A percentile compares a stretch with the other conserved stretches of the same genome.
Conservation (phyloP, 2,113 vertebrate species). For the Ophthalmolycus amberensis region DNA sequence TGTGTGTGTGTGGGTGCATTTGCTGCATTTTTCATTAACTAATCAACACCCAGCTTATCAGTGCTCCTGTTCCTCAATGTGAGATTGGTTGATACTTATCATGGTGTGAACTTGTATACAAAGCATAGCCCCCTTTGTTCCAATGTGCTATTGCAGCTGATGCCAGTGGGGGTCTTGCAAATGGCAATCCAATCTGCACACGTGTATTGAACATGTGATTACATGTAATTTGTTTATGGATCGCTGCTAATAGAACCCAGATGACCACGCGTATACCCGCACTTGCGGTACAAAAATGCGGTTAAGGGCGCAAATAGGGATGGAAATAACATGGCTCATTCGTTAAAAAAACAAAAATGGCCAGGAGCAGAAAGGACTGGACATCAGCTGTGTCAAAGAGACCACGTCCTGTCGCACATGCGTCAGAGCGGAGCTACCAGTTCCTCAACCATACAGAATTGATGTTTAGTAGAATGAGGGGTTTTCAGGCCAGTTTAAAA, state of each 20-base stretch:
- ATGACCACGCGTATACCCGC: not conserved
- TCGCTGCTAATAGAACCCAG: not conserved
- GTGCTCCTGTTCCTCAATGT: not conserved
- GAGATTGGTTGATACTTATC: not conserved
- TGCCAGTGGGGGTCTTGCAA: not conserved
- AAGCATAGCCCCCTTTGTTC: not conserved
- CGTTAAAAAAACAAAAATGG: not conserved
- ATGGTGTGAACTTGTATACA: not conserved
- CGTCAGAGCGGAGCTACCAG: not conserved
- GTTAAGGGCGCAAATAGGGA: not conserved
- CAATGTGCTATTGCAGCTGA: not conserved
- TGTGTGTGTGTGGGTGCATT: not conserved
- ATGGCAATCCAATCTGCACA: not conserved
- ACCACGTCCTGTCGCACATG: too few relatives aligned
- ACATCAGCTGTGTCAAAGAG: not conserved
- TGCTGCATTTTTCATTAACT: constrained; percentile 1
- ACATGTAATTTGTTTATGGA: not conserved
- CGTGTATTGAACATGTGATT: not conserved
- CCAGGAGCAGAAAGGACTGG: not conserved
- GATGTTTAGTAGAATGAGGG: not conserved
- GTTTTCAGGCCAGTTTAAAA: not conserved
- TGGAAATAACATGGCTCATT: not conserved
- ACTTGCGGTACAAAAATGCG: not conserved
- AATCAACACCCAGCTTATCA: constrained; percentile 1
- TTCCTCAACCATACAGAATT: not conserved